A percentile compares a stretch with the other conserved stretches of the same genome.
Conservation (phyloP, 2,888 invertebrate species). For the Sphaerophoria rueppellii region DNA sequence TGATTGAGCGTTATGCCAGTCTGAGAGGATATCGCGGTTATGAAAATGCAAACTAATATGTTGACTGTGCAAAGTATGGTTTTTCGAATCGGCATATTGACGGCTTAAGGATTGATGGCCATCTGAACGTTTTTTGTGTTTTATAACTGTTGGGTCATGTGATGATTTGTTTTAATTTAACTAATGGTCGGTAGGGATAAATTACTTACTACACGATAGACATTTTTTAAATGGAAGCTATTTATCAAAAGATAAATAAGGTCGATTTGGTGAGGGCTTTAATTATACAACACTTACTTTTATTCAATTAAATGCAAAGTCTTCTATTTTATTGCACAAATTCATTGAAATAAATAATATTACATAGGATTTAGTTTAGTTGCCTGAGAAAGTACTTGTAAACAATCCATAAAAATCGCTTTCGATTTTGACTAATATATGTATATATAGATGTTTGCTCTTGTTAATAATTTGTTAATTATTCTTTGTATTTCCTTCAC, state of each 20-base stretch:
- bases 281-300: slow-evolving; percentile 2
- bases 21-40: neutral
- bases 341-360: too few species aligned
- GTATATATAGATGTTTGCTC: too few species aligned
- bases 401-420: too few species aligned
- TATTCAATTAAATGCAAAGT: neutral
- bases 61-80: neutral
- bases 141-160: slow-evolving; percentile 10
- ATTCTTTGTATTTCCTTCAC: too few species aligned
- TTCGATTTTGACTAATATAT: too few species aligned
- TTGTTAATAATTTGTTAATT: too few species aligned
- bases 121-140: slow-evolving; percentile 23
- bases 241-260: neutral
- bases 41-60: neutral
- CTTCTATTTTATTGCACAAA: neutral
- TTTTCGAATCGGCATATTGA: slow-evolving; percentile 31
- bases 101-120: neutral
- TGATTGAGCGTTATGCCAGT: neutral
- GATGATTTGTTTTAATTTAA: neutral
- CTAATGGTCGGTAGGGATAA: neutral
- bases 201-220: slow-evolving; percentile 18
- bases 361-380: too few species aligned
- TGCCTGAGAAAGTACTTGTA: too few species aligned
- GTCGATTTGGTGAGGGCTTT: neutral
- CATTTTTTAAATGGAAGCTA: slow-evolving; percentile 1